A percentile compares a stretch with the other conserved stretches of the same genome.
phyloP scores from a whole-genome alignment of 2,113 vertebrate genomes.

The Mobula hypostoma region DNA sequence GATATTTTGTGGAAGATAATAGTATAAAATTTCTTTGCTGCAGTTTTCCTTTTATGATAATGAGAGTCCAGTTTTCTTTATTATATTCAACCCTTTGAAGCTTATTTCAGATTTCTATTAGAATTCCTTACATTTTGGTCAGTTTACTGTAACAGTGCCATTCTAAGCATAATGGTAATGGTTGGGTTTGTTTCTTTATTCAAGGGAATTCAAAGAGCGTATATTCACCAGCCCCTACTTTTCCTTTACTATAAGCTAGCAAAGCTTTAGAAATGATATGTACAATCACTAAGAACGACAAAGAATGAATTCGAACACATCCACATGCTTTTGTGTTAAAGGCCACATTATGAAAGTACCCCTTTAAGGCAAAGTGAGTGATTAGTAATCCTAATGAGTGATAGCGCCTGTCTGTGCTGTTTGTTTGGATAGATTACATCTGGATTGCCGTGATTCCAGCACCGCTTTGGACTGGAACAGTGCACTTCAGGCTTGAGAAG shows the following conservation, averaged over 20 bases:
- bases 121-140: not conserved
- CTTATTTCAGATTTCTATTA: not conserved
- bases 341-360: not conserved
- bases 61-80: not conserved
- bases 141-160: not conserved
- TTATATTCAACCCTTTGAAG: not conserved
- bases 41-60: not conserved
- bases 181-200: not conserved
- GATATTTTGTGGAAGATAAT: not conserved
- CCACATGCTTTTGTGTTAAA: not conserved
- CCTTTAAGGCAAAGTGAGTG: not conserved
- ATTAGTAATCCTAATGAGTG: not conserved
- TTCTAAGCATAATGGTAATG: not conserved
- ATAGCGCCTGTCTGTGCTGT: not conserved
- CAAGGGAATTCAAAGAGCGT: not conserved
- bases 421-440: constrained; percentile 6
- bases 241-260: not conserved
- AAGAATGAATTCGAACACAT: not conserved
- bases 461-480: not conserved
- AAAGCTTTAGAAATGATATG: constrained; percentile 6
- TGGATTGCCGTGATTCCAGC: not conserved
- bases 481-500: not conserved
- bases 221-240: not conserved
- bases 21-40: not conserved
- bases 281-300: not conserved